These are phyloP conservation scores for Amblyopsis hoosieri DNA, from an alignment of 2,797 vertebrate species.

Conservation along the genomic window DNA sequence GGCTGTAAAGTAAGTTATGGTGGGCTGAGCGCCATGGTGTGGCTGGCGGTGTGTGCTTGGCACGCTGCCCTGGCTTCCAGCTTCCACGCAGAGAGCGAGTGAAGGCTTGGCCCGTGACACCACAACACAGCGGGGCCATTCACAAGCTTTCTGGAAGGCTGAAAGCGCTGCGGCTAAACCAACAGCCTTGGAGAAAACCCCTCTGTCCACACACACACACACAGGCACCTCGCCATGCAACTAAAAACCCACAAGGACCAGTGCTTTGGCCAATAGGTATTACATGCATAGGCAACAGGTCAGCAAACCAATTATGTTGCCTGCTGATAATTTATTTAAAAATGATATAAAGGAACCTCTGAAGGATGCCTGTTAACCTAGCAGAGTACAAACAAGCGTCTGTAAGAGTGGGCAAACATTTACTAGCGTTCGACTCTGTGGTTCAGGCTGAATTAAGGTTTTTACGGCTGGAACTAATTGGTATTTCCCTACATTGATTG, in stretches of 20 bases:
- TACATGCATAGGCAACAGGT: no score
- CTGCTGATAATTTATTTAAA: no score
- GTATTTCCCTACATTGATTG: no score
- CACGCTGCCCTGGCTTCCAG: slow-evolving; percentile 11
- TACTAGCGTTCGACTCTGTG: no score
- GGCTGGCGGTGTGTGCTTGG: slow-evolving; percentile 18
- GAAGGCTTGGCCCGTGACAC: slow-evolving; percentile 23
- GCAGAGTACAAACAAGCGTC: no score
- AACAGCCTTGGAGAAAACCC: neutral
- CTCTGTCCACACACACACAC: neutral
- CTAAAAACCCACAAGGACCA: neutral
- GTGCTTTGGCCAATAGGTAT: no score
- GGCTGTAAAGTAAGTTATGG: slow-evolving; percentile 38
- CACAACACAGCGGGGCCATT: slow-evolving; percentile 42
- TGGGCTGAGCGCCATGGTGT: slow-evolving; percentile 40
- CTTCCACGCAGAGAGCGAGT: neutral
- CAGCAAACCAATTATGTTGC: no score
- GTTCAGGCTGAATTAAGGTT: no score
- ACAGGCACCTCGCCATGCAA: neutral
- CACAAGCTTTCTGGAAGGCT: slow-evolving; percentile 16
- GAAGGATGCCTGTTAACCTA: no score
- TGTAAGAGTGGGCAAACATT: no score
- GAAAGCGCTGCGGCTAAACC: neutral
- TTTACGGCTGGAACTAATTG: no score
- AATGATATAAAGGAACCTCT: no score